phyloP scores from a whole-genome alignment of 1,140 invertebrate species.

The Cotesia chilonis region DNA sequence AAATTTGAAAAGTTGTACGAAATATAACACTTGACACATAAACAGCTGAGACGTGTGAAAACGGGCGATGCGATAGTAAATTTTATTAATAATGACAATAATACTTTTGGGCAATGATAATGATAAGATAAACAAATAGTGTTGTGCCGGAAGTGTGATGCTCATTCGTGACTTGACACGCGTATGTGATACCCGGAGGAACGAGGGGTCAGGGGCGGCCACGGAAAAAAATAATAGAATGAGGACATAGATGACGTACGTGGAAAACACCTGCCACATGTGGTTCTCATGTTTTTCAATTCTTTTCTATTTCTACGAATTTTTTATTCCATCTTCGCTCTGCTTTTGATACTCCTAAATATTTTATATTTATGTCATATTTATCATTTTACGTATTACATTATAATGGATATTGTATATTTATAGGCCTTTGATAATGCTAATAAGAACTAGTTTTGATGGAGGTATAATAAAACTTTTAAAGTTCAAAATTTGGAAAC shows the following conservation, averaged over 20 bases:
- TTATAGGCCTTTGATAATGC: too few relatives aligned
- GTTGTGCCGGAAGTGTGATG: conserved; percentile 37
- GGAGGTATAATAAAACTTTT: conserved; percentile 51
- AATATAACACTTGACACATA: background rate
- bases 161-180: conserved; percentile 48
- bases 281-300: conserved; percentile 35
- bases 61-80: background rate
- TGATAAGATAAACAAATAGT: conserved; percentile 22
- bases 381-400: background rate
- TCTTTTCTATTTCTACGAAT: background rate
- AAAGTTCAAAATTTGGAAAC: conserved; percentile 19
- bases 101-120: conserved; percentile 14
- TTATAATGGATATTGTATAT: background rate
- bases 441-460: conserved; percentile 50
- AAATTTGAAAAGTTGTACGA: too few relatives aligned
- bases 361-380: background rate
- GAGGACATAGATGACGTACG: conserved; percentile 2
- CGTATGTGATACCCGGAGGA: conserved; percentile 30
- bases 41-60: background rate
- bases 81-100: conserved; percentile 1
- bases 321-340: conserved; percentile 10
- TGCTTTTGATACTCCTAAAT: background rate
- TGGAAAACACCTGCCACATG: conserved; percentile 57
- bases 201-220: background rate
- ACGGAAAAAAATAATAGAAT: conserved; percentile 13